Conservation (phyloP, 2,888 invertebrate genomes). For the Mantis religiosa region DNA sequence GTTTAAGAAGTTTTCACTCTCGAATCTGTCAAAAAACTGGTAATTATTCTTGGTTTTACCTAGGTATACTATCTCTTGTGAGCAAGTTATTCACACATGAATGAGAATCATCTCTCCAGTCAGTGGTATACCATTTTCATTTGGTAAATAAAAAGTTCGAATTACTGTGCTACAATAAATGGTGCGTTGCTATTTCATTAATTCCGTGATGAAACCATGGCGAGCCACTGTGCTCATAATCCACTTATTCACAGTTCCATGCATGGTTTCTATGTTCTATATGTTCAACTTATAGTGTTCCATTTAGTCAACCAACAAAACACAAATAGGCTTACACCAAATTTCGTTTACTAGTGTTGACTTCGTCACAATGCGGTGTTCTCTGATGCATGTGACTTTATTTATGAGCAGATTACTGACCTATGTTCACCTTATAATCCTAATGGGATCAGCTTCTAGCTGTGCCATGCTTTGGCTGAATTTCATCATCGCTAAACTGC, state of each 20-base stretch:
- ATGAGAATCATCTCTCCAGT: too few relatives aligned
- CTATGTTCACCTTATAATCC: not conserved
- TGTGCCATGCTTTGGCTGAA: not conserved
- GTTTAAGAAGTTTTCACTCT: too few relatives aligned
- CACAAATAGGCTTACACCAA: not conserved
- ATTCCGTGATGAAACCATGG: not conserved
- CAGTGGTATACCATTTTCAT: too few relatives aligned
- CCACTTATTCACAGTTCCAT: not conserved
- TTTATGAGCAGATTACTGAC: not conserved
- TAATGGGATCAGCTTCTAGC: not conserved
- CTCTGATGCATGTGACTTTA: not conserved
- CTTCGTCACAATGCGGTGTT: not conserved
- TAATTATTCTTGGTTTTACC: too few relatives aligned
- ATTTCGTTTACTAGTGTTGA: not conserved
- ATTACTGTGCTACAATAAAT: not conserved
- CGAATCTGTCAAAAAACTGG: too few relatives aligned
- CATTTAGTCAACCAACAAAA: not conserved
- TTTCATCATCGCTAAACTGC: not conserved
- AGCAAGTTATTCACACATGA: too few relatives aligned
- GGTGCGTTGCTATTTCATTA: not conserved
- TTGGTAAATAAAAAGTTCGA: not conserved
- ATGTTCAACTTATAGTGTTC: not conserved
- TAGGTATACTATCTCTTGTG: too few relatives aligned
- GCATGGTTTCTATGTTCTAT: not conserved
- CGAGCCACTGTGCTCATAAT: not conserved